Conservation (phyloP, 2,113 vertebrate species). For the Bos javanicus region DNA sequence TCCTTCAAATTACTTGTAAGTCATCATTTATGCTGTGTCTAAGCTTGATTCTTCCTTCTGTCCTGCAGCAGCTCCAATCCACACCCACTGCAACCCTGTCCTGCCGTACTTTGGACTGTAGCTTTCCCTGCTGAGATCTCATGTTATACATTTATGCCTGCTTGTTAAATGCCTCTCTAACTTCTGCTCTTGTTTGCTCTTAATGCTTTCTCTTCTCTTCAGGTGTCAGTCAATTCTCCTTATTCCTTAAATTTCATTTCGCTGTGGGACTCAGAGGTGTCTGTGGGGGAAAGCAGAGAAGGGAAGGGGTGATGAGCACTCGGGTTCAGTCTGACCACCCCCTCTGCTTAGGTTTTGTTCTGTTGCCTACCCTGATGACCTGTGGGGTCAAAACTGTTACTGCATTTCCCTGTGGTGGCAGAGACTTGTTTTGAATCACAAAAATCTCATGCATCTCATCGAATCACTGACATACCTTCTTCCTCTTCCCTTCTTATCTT, state of each 20-base stretch:
- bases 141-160: neutral
- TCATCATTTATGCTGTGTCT: neutral
- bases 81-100: fast-evolving
- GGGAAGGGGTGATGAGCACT: neutral
- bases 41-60: neutral
- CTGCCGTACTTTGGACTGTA: neutral
- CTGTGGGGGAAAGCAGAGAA: neutral
- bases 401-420: neutral
- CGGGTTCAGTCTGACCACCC: neutral
- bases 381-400: neutral
- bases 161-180: neutral
- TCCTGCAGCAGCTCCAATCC: neutral
- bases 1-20: neutral
- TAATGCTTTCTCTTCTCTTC: neutral
- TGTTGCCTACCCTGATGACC: neutral
- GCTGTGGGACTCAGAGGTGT: neutral
- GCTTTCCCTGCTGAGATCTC: neutral
- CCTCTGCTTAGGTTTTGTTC: neutral
- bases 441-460: neutral
- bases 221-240: neutral
- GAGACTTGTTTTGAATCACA: neutral
- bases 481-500: neutral
- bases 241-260: neutral
- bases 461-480: neutral
- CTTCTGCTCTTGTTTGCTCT: neutral